phyloP scores from a whole-genome alignment of 2,888 invertebrate species.

The Argynnis bischoffii region DNA sequence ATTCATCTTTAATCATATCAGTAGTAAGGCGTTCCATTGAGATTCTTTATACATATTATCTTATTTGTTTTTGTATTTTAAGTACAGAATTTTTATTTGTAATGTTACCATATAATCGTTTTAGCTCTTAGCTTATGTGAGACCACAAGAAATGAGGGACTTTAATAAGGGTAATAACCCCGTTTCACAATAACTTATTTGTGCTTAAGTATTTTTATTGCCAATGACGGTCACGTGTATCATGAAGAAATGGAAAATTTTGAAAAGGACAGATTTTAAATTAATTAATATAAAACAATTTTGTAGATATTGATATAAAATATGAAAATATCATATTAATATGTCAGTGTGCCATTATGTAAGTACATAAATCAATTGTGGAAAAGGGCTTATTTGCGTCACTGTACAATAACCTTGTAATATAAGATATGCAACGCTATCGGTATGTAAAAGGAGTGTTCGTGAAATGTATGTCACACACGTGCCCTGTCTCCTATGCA shows the following conservation, averaged over 20 bases:
- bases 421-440: constrained; percentile 17
- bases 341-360: neutral
- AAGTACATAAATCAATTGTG: neutral
- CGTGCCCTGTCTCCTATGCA: constrained; percentile 23
- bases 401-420: constrained; percentile 7
- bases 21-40: constrained; percentile 11
- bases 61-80: constrained; percentile 3
- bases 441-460: constrained; percentile 29
- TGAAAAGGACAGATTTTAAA: no score
- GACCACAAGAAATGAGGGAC: no score
- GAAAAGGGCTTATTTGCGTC: constrained; percentile 13
- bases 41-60: neutral
- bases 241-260: no score
- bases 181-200: no score
- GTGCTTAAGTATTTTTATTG: no score
- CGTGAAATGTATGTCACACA: constrained; percentile 28
- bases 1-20: constrained; percentile 11
- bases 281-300: no score
- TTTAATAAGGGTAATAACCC: no score
- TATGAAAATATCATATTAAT: neutral
- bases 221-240: no score
- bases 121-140: neutral
- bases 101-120: neutral
- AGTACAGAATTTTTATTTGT: neutral
- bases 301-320: no score